Evolutionary conservation across 2,888 invertebrate genomes (phyloP).

Genomic region (Agrochola lychnidis): DNA sequence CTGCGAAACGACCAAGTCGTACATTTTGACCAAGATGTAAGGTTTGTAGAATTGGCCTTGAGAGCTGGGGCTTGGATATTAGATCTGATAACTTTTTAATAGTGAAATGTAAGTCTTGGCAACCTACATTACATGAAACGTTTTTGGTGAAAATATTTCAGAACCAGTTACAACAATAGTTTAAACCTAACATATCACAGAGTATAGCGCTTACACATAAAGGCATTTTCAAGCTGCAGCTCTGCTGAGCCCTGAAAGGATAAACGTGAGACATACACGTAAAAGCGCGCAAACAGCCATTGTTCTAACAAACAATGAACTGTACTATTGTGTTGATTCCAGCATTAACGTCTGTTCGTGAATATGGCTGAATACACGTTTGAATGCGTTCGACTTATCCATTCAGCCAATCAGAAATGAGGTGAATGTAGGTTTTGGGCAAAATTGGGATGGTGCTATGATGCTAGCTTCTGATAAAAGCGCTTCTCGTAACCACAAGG

Average conservation of each 20-base stretch:
- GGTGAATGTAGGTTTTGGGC: neutral
- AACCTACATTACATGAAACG: too few species aligned
- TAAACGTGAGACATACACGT: conserved; percentile 29
- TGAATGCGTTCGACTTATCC: conserved; percentile 16
- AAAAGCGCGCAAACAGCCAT: conserved; percentile 40
- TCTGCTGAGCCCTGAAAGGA: conserved; percentile 31
- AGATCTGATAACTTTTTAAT: too few species aligned
- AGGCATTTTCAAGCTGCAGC: conserved; percentile 19
- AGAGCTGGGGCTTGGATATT: too few species aligned
- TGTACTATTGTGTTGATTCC: conserved; percentile 47
- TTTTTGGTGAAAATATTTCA: neutral
- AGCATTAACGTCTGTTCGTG: conserved; percentile 19
- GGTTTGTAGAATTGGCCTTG: too few species aligned
- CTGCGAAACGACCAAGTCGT: too few species aligned
- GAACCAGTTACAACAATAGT: neutral
- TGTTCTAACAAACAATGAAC: conserved; percentile 54
- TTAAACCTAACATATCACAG: neutral
- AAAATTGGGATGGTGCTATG: neutral
- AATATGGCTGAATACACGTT: conserved; percentile 15
- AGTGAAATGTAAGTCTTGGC: too few species aligned
- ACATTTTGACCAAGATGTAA: too few species aligned
- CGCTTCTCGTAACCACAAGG: neutral
- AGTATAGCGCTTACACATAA: neutral
- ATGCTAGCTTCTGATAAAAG: neutral
- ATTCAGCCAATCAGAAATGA: conserved; percentile 18